Percentiles rank a stretch among this genome's conserved stretches.
Conservation (phyloP, 1,140 invertebrate species). For the Atta cephalotes region DNA sequence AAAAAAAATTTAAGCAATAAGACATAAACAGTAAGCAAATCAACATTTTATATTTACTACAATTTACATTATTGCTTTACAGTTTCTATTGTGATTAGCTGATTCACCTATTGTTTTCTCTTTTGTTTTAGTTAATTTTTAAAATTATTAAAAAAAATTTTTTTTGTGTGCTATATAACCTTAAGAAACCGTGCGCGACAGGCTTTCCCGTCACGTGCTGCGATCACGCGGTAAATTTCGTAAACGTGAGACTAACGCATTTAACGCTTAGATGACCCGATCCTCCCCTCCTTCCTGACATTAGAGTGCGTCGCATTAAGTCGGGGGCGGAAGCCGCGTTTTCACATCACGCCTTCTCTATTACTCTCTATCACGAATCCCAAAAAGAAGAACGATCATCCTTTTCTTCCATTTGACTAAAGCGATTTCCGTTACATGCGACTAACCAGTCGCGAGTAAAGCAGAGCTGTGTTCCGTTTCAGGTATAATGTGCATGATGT, state of each 20-base stretch:
- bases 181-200: neutral
- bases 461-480: neutral
- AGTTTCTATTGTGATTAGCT: too few relatives aligned
- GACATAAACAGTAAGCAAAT: too few relatives aligned
- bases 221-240: slow-evolving; percentile 46
- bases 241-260: neutral
- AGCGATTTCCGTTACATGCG: slow-evolving; percentile 18
- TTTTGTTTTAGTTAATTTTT: too few relatives aligned
- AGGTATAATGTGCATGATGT: too few relatives aligned
- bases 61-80: too few relatives aligned
- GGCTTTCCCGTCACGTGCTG: slow-evolving; percentile 51
- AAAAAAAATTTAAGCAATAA: too few relatives aligned
- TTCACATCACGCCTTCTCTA: neutral
- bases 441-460: slow-evolving; percentile 23
- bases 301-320: neutral
- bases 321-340: neutral
- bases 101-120: too few relatives aligned
- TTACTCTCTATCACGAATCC: neutral
- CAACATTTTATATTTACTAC: too few relatives aligned
- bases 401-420: neutral
- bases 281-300: slow-evolving; percentile 11
- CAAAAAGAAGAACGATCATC: too few relatives aligned
- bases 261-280: neutral
- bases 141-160: too few relatives aligned
- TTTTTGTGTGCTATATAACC: too few relatives aligned